Base-by-base conservation (phyloP, 2,113 vertebrate genomes). In the Cyanistes caeruleus region DNA sequence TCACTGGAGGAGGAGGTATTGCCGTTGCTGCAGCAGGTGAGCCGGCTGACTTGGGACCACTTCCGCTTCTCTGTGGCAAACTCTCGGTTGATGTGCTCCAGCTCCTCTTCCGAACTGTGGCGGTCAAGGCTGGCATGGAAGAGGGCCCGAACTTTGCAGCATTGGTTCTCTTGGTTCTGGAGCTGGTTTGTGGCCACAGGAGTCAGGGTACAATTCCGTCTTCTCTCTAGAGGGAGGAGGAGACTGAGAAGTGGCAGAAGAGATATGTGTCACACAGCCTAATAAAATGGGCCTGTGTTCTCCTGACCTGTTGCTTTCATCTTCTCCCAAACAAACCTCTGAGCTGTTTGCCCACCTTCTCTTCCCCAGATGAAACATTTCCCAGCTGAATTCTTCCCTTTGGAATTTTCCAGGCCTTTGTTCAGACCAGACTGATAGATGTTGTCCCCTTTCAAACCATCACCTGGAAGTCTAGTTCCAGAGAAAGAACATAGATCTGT, bases 101-200 rank as follows among this genome's bases (percentile, higher is more conserved):
- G 98, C 89, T 99, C 99, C 96, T 99, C 99, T 75, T 99, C 99
- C 0, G 99, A 99, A 55, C 99, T 99, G 91, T 99, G 98, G 15
- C 98, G 98, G 91, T 99, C 99, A 95, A 99, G 97, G 82, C 98
- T 97, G 73, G 98, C 97, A 44, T 99, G 99, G 89, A 99, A 96
- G 30, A 99, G 97, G 53, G 98, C 97, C 52, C 98, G 98, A 35
- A 99, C 98, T 97, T 78, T 98, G 97, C 91, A 99, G 93, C 84
- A 98, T 94, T 49, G 98, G n/a, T 98, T 98, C 73, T 98, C 98
- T 95, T 99, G 99, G 96, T 99, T 99, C 97, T 99, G 98, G 89
- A 98, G 98, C 96, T 99, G 99, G 90, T 98, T 99, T 72, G 98
- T 98, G 62, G 99, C 98, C 97, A 99, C 96, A 22, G 99, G 99